Evolutionary conservation across 2,797 vertebrate species (phyloP).

Genomic region (Thalassophryne amazonica): DNA sequence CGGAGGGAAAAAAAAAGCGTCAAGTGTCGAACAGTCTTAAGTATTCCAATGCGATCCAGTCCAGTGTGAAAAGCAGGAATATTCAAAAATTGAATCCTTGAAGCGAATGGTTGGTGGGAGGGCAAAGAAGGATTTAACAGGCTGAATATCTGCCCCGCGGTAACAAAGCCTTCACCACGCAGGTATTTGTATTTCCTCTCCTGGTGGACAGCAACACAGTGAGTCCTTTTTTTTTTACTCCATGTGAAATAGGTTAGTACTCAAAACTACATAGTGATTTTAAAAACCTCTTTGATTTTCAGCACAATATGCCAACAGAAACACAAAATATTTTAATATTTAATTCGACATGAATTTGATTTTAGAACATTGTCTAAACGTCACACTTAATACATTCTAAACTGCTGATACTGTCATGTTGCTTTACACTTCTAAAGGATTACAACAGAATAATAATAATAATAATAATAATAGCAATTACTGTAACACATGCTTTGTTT

Average conservation of each 20-base stretch:
- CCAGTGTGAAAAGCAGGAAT: neutral
- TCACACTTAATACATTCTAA: too few relatives aligned
- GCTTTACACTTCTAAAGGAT: too few relatives aligned
- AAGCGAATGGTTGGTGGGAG: neutral
- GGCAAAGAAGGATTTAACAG: neutral
- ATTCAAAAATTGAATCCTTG: neutral
- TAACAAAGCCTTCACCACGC: neutral
- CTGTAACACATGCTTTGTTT: too few relatives aligned
- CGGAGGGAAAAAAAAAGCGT: neutral
- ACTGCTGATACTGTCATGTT: too few relatives aligned
- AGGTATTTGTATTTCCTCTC: neutral
- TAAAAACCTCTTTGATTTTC: too few relatives aligned
- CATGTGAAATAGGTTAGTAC: too few relatives aligned
- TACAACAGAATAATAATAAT: too few relatives aligned
- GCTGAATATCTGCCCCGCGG: neutral
- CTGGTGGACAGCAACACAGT: constrained; percentile 17
- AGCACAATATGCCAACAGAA: too few relatives aligned
- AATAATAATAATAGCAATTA: too few relatives aligned
- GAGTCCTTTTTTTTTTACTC: neutral
- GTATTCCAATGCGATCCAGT: neutral
- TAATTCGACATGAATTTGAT: too few relatives aligned
- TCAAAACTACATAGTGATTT: neutral
- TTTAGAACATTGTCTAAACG: too few relatives aligned
- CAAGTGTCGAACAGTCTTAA: neutral
- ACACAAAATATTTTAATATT: too few relatives aligned